A percentile compares a stretch with the other conserved stretches of the same genome.
Conservation (phyloP, 2,888 invertebrate species). For the Marasmarcha lunaedactyla region DNA sequence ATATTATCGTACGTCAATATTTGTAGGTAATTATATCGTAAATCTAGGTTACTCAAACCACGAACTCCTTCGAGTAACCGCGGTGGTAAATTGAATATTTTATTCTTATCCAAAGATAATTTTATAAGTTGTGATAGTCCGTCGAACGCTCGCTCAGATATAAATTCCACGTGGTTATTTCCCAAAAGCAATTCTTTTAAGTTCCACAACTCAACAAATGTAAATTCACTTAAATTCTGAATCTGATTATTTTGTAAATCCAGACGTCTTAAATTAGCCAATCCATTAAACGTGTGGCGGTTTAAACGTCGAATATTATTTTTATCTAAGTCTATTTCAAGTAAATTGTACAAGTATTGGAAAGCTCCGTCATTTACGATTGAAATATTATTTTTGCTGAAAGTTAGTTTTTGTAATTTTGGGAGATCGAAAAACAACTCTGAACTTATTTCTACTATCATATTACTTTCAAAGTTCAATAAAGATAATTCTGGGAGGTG, state of each 20-base stretch:
- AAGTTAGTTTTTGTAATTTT: conserved; percentile 77
- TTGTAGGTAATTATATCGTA: conserved; percentile 81
- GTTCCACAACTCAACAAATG: conserved; percentile 83
- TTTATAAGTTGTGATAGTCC: conserved; percentile 79
- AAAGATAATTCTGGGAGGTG: conserved; percentile 77
- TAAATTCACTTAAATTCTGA: conserved; percentile 81
- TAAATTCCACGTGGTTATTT: conserved; percentile 76
- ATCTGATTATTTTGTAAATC: conserved; percentile 82
- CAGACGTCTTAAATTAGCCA: conserved; percentile 78
- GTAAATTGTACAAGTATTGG: conserved; percentile 77
- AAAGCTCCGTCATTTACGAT: conserved; percentile 88
- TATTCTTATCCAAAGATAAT: conserved; percentile 81
- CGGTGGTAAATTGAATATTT: conserved; percentile 76
- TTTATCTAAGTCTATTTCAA: conserved; percentile 83
- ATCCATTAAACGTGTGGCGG: conserved; percentile 81
- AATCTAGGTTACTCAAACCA: conserved; percentile 78
- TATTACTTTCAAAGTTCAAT: conserved; percentile 81
- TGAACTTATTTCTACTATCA: conserved; percentile 78
- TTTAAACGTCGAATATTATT: conserved; percentile 82
- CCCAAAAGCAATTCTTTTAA: conserved; percentile 78
- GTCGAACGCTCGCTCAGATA: conserved; percentile 82
- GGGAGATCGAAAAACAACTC: conserved; percentile 82
- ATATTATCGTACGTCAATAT: conserved; percentile 82
- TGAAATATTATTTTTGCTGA: conserved; percentile 89
- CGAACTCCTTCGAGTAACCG: conserved; percentile 81